phyloP scores from a whole-genome alignment of 1,140 invertebrate species.

The Atta cephalotes region DNA sequence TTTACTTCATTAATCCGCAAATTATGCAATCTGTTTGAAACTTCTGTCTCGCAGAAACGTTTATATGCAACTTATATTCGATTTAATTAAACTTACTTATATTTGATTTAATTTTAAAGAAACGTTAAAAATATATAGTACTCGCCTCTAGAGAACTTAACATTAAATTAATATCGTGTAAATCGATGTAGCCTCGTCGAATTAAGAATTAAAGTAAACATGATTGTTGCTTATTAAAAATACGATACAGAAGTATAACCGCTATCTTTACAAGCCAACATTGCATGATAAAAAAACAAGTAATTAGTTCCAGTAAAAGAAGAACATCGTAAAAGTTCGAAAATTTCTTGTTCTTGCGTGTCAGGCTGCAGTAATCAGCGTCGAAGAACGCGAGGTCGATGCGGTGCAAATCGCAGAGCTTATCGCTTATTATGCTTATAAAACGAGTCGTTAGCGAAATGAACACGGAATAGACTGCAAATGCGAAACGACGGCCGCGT shows the following conservation, averaged over 20 bases:
- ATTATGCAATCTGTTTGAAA: not conserved
- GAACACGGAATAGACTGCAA: not conserved
- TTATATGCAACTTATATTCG: too few relatives aligned
- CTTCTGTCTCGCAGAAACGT: too few relatives aligned
- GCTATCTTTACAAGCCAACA: conserved; percentile 3
- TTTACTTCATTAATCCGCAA: not conserved
- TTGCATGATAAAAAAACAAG: not conserved
- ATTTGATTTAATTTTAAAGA: too few relatives aligned
- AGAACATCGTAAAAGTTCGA: not conserved
- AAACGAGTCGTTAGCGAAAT: conserved; percentile 36
- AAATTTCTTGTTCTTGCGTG: conserved; percentile 13
- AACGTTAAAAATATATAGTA: too few relatives aligned
- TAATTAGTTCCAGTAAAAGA: conserved; percentile 15
- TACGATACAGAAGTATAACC: not conserved
- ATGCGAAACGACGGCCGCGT: not conserved
- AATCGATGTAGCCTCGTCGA: not conserved
- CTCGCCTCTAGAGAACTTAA: too few relatives aligned
- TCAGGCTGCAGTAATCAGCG: not conserved
- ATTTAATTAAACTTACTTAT: too few relatives aligned
- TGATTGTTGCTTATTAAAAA: not conserved
- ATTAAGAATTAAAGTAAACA: not conserved
- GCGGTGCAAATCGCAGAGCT: not conserved
- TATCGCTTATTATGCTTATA: conserved; percentile 53
- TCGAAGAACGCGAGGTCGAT: not conserved
- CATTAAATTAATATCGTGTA: not conserved